These are phyloP conservation scores for Trichonephila clavata DNA, from an alignment of 1,140 invertebrate genomes.

Conservation along the genomic window DNA sequence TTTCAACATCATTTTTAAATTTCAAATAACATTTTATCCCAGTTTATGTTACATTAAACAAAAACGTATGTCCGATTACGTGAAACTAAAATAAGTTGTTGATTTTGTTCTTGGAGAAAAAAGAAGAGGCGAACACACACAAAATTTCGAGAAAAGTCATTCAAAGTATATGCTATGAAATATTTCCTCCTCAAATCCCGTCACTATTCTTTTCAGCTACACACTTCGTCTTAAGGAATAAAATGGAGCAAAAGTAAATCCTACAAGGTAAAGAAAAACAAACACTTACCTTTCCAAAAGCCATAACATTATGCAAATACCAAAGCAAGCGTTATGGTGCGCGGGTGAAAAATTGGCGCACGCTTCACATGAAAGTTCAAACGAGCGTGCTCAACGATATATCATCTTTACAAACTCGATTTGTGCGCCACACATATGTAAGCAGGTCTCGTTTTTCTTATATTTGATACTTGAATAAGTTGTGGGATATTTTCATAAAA, in stretches of 20 bases:
- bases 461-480: conserved; percentile 52
- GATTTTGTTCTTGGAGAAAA: no score
- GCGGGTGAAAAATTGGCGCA: conserved; percentile 61
- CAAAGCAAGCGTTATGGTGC: conserved; percentile 44
- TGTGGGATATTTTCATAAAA: conserved; percentile 19
- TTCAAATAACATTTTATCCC: no score
- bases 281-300: conserved; percentile 60
- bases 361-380: conserved; percentile 28
- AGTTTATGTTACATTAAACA: no score
- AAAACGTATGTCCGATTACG: no score
- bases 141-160: not conserved
- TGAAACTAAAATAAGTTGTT: no score
- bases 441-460: conserved; percentile 55
- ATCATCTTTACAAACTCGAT: conserved; percentile 68
- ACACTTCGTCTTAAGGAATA: not conserved
- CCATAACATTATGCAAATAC: conserved; percentile 70
- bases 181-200: not conserved
- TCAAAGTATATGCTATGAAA: not conserved
- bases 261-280: conserved; percentile 25
- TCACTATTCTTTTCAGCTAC: conserved; percentile 4
- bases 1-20: no score
- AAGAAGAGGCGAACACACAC: no score
- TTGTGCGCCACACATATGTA: conserved; percentile 10
- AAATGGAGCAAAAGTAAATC: conserved; percentile 11
- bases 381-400: conserved; percentile 62